Base-by-base conservation (phyloP, 1,140 invertebrate genomes). In the Bactericera cockerelli region DNA sequence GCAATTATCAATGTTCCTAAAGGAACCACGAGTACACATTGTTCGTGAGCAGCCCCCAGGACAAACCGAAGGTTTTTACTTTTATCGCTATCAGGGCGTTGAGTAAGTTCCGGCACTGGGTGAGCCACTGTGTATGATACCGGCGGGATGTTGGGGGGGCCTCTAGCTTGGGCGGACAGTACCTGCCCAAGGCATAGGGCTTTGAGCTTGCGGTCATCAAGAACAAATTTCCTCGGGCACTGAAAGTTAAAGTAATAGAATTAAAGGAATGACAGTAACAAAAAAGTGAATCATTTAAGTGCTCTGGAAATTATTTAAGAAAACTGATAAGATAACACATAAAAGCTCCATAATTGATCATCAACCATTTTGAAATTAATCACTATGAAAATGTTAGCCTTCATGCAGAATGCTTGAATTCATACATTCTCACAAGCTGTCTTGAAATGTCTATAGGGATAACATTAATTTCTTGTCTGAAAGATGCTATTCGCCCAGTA, bases 1-100 rank as follows among this genome's bases (percentile, higher is more conserved):
- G n/a, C n/a, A n/a, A n/a, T n/a, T n/a, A n/a, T n/a, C n/a, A n/a
- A n/a, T n/a, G n/a, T n/a, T n/a, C n/a, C n/a, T n/a, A n/a, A n/a
- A n/a, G n/a, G n/a, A 49, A 49, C 42, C 42, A 49, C n/a, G 42
- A 49, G 42, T 49, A 49, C 8, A 49, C 42, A 49, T 4, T 49
- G 42, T 49, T 49, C 4, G 42, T 4, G 3, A 49, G n/a, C 8
- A 19, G n/a, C 19, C 4, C 42, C 42, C 4, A 6, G 3, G 3
- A 4, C 8, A 10, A 16, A 8, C 42, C 42, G 22, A 49, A 6
- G 3, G 4, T 49, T 49, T 49, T 49, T 4, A n/a, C 42, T n/a
- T 49, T n/a, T 22, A 6, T 49, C 8, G 8, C 19, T 19, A 49
- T 4, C 19, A 49, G 3, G 8, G n/a, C 3, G 22, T 22, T 22